phyloP scores from a whole-genome alignment of 2,888 invertebrate species.

The Eledona agricola region DNA sequence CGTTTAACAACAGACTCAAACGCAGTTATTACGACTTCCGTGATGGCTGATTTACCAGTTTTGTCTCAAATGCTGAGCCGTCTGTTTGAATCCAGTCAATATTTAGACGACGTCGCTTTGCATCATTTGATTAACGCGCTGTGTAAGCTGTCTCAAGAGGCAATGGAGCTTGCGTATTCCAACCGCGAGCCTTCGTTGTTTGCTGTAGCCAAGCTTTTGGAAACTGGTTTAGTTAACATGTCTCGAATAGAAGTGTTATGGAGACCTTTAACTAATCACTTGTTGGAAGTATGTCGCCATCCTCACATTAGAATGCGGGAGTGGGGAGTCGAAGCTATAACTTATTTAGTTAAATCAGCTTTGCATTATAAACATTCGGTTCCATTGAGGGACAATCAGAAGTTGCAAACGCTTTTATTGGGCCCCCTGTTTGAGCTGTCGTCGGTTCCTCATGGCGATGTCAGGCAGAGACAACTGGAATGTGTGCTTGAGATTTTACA shows the following conservation, averaged over 20 bases:
- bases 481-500: conserved; percentile 93
- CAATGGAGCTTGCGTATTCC: conserved; percentile 95
- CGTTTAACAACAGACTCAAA: conserved; percentile 81
- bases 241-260: conserved; percentile 92
- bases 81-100: conserved; percentile 93
- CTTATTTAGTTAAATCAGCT: conserved; percentile 91
- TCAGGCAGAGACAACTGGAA: conserved; percentile 92
- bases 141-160: conserved; percentile 94
- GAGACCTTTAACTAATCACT: conserved; percentile 93
- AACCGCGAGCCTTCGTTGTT: conserved; percentile 96
- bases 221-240: conserved; percentile 95
- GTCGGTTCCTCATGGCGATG: conserved; percentile 89
- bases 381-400: conserved; percentile 85
- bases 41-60: conserved; percentile 94
- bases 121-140: conserved; percentile 97
- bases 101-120: conserved; percentile 91
- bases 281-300: conserved; percentile 96
- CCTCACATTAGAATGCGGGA: conserved; percentile 94
- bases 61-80: conserved; percentile 90
- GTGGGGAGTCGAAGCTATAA: conserved; percentile 97
- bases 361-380: conserved; percentile 86
- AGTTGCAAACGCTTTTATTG: conserved; percentile 85
- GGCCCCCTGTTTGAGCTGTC: conserved; percentile 93
- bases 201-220: conserved; percentile 97
- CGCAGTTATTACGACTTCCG: conserved; percentile 92